phyloP scores from a whole-genome alignment of 2,888 invertebrate genomes.

The Andrena trimmerana region DNA sequence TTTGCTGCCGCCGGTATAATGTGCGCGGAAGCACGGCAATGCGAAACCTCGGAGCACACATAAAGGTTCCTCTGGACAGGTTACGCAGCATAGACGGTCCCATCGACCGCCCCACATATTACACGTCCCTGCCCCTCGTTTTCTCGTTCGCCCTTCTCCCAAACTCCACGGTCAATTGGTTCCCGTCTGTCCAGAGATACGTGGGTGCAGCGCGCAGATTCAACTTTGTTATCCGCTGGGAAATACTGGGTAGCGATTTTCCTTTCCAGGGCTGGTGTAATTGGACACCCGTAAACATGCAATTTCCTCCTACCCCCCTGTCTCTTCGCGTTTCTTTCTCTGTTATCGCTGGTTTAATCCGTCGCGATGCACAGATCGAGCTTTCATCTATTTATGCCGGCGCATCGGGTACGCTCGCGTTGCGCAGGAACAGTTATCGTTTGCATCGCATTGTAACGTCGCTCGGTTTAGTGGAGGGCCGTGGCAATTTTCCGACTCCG shows the following conservation, averaged over 20 bases:
- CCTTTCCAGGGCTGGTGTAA: background rate
- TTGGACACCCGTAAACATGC: background rate
- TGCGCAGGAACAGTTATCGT: background rate
- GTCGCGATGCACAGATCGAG: background rate
- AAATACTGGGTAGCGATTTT: constrained; percentile 10
- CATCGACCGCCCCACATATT: constrained; percentile 81
- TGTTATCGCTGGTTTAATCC: background rate
- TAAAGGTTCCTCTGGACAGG: constrained; percentile 25
- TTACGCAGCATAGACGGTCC: constrained; percentile 50
- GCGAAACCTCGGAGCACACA: constrained; percentile 15
- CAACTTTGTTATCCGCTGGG: constrained; percentile 31
- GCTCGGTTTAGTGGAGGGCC: too few relatives aligned
- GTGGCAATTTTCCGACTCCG: too few relatives aligned
- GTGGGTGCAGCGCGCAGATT: constrained; percentile 9
- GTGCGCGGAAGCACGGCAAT: constrained; percentile 12
- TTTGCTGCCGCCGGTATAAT: constrained; percentile 16
- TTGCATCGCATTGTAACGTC: background rate
- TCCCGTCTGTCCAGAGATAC: constrained; percentile 48
- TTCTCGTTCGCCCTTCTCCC: constrained; percentile 46
- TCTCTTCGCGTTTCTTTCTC: background rate
- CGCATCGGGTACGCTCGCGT: background rate
- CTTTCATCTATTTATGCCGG: background rate
- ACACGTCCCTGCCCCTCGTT: constrained; percentile 63
- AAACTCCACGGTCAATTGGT: constrained; percentile 74
- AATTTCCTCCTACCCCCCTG: too few relatives aligned